Percentiles rank a stretch among this genome's conserved stretches.
phyloP scores from a whole-genome alignment of 2,888 invertebrate genomes.

The Calameuta filiformis region DNA sequence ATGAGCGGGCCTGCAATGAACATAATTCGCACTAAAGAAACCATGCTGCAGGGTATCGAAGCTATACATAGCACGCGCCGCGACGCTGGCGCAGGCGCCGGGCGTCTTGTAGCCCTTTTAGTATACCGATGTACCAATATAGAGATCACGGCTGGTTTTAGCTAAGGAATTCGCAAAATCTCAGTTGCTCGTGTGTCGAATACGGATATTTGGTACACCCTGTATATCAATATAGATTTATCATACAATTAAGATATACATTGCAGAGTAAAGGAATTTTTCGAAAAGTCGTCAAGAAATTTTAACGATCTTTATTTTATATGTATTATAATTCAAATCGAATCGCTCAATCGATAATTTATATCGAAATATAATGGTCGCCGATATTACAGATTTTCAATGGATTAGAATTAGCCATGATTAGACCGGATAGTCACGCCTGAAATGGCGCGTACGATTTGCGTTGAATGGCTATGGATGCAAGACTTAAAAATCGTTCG shows the following conservation, averaged over 20 bases:
- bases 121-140: neutral
- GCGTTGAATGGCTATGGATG: neutral
- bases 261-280: neutral
- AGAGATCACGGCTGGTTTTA: neutral
- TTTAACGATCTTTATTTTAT: neutral
- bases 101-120: constrained; percentile 23
- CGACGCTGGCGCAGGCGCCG: constrained; percentile 49
- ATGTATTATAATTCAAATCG: neutral
- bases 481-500: neutral
- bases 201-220: neutral
- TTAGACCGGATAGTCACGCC: neutral
- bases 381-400: neutral
- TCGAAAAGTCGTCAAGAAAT: neutral
- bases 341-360: neutral
- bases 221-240: neutral
- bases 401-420: neutral
- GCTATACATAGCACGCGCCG: constrained; percentile 52
- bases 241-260: neutral
- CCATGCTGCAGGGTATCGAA: constrained; percentile 40
- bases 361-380: neutral
- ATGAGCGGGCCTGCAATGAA: constrained; percentile 45
- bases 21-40: constrained; percentile 48
- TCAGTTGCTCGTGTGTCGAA: neutral
- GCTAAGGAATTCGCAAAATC: neutral
- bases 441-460: neutral